Conservation (phyloP, 2,888 invertebrate species). For the Philaethria dido region DNA sequence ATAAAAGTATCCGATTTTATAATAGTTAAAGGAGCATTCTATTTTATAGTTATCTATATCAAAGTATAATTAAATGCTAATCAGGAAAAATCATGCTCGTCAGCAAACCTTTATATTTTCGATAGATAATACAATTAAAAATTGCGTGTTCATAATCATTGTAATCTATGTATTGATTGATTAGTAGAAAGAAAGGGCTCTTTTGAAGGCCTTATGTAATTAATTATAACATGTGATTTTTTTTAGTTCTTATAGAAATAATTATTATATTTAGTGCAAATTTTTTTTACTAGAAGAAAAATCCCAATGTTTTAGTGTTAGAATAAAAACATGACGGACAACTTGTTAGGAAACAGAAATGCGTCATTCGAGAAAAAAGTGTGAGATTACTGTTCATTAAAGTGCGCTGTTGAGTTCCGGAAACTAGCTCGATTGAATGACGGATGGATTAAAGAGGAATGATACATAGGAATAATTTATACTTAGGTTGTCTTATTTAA, state of each 20-base stretch:
- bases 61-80: not conserved
- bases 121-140: slow-evolving; percentile 20
- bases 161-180: slow-evolving; percentile 1
- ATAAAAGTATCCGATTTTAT: not conserved
- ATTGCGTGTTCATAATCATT: slow-evolving; percentile 14
- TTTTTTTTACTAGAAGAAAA: not conserved
- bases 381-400: slow-evolving; percentile 8
- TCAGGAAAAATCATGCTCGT: too few species aligned
- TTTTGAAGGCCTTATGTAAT: not conserved
- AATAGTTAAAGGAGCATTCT: not conserved
- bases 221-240: not conserved
- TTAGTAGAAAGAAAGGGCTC: too few species aligned
- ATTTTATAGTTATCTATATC: not conserved
- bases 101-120: not conserved
- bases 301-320: not conserved
- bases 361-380: slow-evolving; percentile 6
- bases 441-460: not conserved
- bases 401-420: not conserved
- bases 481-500: too few species aligned
- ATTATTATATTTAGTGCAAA: not conserved
- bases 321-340: not conserved
- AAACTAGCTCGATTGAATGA: not conserved
- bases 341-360: not conserved
- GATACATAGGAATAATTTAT: too few species aligned
- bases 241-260: not conserved